Conservation (phyloP, 2,113 vertebrate genomes). For the Protobothrops flavoviridis region DNA sequence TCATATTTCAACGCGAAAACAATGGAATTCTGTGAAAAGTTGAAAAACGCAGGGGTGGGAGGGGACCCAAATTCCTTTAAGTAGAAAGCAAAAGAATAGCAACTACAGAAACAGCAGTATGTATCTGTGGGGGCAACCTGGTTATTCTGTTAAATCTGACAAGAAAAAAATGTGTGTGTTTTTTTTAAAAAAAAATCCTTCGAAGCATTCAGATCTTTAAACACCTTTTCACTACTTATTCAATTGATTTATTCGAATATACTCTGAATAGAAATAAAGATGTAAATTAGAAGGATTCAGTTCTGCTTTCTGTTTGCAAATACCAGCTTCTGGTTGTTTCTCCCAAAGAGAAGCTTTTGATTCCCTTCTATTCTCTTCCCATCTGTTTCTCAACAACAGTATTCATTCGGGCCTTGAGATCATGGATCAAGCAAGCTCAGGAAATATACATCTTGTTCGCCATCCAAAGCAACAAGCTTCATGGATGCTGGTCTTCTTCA, state of each 20-base stretch:
- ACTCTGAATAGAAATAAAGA: not conserved
- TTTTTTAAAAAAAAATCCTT: not conserved
- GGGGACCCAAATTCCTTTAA: not conserved
- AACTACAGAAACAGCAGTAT: slow-evolving; percentile 7
- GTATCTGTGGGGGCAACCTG: not conserved
- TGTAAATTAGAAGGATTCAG: not conserved
- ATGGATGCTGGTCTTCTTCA: not conserved
- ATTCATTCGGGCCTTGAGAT: not conserved
- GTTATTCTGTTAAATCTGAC: slow-evolving; percentile 39
- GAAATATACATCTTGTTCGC: not conserved
- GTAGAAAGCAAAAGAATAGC: slow-evolving; percentile 27
- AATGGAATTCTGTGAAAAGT: slow-evolving; percentile 25
- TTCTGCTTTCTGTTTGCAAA: not conserved
- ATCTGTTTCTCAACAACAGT: not conserved
- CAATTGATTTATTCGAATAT: not conserved
- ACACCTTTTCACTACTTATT: too few relatives aligned
- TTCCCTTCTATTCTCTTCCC: not conserved
- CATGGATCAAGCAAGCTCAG: not conserved
- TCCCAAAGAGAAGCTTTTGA: not conserved
- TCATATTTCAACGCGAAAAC: slow-evolving; percentile 21
- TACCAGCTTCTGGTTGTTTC: not conserved
- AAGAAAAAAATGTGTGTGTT: not conserved
- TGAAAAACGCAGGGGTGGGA: not conserved
- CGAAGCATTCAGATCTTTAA: not conserved
- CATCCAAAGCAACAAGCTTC: not conserved